A percentile compares a stretch with the other conserved stretches of the same genome.
phyloP scores from a whole-genome alignment of 2,113 vertebrate species.

The Arvicanthis niloticus region DNA sequence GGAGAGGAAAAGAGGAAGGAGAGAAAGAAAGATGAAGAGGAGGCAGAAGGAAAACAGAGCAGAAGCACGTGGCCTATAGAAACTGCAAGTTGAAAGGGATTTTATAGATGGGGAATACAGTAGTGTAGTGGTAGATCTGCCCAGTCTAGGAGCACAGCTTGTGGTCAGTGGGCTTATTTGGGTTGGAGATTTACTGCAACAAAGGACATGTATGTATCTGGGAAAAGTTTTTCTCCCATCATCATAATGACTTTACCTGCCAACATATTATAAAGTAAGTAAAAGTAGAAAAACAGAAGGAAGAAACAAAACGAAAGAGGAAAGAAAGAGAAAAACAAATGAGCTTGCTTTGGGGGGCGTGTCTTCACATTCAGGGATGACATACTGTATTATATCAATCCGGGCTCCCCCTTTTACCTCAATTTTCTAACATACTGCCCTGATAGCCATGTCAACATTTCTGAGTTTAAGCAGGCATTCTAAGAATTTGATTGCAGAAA shows the following conservation, averaged over 20 bases:
- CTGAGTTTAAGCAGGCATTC: not conserved
- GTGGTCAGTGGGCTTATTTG: too few relatives aligned
- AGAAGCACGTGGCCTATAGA: too few relatives aligned
- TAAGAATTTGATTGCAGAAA: not conserved
- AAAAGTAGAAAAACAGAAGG: not conserved
- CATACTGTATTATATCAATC: accelerated
- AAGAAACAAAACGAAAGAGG: not conserved
- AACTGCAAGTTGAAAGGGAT: too few relatives aligned
- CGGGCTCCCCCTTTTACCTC: not conserved
- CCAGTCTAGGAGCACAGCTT: too few relatives aligned
- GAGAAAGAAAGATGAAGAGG: too few relatives aligned
- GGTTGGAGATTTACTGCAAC: too few relatives aligned
- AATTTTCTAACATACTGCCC: not conserved
- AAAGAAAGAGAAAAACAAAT: not conserved
- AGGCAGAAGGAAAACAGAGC: too few relatives aligned
- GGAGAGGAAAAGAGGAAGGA: too few relatives aligned
- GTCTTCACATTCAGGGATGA: not conserved
- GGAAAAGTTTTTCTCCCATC: slow-evolving; percentile 15
- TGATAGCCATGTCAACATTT: not conserved
- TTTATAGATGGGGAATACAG: too few relatives aligned
- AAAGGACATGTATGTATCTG: not conserved
- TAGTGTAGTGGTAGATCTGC: too few relatives aligned
- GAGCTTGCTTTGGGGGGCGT: accelerated
- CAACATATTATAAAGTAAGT: slow-evolving; percentile 6
- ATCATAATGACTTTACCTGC: not conserved